A percentile compares a stretch with the other conserved stretches of the same genome.
phyloP scores from a whole-genome alignment of 1,140 invertebrate genomes.

The Hesperophylax magnus region DNA sequence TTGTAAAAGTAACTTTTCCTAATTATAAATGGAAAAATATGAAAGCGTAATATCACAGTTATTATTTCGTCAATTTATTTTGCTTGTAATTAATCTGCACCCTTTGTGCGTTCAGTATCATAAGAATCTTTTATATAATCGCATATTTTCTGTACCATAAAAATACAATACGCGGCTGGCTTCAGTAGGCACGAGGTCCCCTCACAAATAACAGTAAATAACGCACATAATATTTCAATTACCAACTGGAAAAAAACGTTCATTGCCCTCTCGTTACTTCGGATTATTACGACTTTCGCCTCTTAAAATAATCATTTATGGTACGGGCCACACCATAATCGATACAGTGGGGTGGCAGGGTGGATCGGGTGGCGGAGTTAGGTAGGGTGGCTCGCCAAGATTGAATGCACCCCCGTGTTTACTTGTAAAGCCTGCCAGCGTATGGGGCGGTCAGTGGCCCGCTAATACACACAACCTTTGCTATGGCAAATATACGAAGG shows the following conservation, averaged over 20 bases:
- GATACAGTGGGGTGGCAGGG: constrained; percentile 10
- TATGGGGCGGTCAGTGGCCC: constrained; percentile 46
- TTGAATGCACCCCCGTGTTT: constrained; percentile 54
- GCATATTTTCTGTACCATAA: no score
- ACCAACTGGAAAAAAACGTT: constrained; percentile 21
- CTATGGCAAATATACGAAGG: not conserved
- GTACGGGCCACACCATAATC: constrained; percentile 40
- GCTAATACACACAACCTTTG: constrained; percentile 26
- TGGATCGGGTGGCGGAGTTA: no score
- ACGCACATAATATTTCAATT: constrained; percentile 40
- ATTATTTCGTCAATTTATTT: no score
- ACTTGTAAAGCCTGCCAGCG: constrained; percentile 36
- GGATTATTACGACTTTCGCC: constrained; percentile 43
- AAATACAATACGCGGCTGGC: no score
- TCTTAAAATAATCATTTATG: constrained; percentile 50
- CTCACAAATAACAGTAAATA: constrained; percentile 30
- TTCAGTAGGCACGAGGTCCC: not conserved
- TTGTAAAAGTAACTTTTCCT: no score
- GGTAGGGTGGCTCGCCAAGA: constrained; percentile 29
- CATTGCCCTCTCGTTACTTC: constrained; percentile 18
- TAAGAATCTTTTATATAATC: no score
- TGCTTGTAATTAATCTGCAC: no score
- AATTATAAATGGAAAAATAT: no score
- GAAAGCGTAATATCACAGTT: no score
- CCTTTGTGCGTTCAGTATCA: no score